Conservation (phyloP, 1,140 invertebrate species). For the Brachionus plicatilis region DNA sequence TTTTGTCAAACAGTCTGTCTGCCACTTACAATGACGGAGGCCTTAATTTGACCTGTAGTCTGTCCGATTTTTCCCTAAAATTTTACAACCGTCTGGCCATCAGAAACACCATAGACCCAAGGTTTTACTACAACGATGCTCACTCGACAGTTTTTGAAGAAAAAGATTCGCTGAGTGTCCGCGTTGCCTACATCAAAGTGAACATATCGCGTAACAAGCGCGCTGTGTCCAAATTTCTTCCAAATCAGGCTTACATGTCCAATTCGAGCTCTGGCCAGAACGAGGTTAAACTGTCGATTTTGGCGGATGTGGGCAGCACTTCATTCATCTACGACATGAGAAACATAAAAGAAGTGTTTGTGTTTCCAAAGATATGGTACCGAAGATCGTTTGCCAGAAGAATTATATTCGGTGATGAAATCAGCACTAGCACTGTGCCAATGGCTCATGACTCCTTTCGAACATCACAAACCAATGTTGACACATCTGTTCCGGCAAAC, state of each 20-base stretch:
- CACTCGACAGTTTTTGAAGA: conserved; percentile 63
- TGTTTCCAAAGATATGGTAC: conserved; percentile 92
- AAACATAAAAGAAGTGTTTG: conserved; percentile 88
- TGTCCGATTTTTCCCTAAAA: conserved; percentile 94
- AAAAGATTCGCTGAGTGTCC: conserved; percentile 88
- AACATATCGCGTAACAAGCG: conserved; percentile 75
- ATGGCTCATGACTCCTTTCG: not conserved
- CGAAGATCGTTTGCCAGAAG: conserved; percentile 80
- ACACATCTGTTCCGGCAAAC: not conserved
- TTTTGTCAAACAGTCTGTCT: not conserved
- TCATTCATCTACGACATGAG: conserved; percentile 98
- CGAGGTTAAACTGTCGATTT: conserved; percentile 63
- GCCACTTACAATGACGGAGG: conserved; percentile 63
- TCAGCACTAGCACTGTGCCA: not conserved
- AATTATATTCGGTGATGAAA: conserved; percentile 79
- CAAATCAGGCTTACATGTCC: not conserved
- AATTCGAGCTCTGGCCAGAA: not conserved
- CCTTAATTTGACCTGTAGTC: conserved; percentile 82
- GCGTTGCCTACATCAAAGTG: conserved; percentile 94
- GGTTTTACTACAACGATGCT: not conserved
- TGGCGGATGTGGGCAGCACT: conserved; percentile 91
- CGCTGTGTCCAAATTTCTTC: conserved; percentile 64
- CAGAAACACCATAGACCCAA: not conserved
- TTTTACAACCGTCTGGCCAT: conserved; percentile 88
- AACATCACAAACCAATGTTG: not conserved